Percentiles rank a stretch among this genome's conserved stretches.
phyloP scores from a whole-genome alignment of 35 echinoderm and acorn worm species.

The Ptychodera flava region DNA sequence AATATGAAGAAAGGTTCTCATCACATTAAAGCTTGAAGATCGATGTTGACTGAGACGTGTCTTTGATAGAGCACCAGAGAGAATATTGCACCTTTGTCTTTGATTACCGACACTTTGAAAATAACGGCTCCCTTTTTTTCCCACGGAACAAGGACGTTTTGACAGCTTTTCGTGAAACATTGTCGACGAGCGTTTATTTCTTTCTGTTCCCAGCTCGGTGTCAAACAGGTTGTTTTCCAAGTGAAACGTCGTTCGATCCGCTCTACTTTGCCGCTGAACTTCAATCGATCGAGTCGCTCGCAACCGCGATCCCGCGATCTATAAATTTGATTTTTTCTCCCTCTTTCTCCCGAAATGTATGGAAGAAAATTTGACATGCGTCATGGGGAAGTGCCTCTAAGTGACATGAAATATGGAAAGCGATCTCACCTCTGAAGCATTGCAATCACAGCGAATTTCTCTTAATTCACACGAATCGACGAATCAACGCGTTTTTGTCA shows the following conservation, averaged over 20 bases:
- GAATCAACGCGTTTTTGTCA: no score
- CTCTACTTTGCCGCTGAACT: not conserved
- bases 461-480: no score
- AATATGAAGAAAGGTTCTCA: no score
- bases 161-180: not conserved
- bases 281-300: not conserved
- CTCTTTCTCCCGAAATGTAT: not conserved
- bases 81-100: no score
- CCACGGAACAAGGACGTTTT: not conserved
- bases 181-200: not conserved
- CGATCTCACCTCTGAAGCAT: no score
- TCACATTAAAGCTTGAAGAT: no score
- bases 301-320: not conserved
- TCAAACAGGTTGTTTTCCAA: not conserved
- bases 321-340: not conserved
- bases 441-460: no score
- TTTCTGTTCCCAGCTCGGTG: not conserved
- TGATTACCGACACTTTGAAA: no score
- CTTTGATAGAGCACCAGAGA: no score
- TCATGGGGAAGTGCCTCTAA: not conserved
- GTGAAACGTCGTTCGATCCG: not conserved
- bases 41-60: no score
- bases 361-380: not conserved
- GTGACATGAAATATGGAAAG: no score
- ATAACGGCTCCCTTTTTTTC: no score